phyloP scores from a whole-genome alignment of 2,888 invertebrate genomes.

The Pediacus dermestoides region DNA sequence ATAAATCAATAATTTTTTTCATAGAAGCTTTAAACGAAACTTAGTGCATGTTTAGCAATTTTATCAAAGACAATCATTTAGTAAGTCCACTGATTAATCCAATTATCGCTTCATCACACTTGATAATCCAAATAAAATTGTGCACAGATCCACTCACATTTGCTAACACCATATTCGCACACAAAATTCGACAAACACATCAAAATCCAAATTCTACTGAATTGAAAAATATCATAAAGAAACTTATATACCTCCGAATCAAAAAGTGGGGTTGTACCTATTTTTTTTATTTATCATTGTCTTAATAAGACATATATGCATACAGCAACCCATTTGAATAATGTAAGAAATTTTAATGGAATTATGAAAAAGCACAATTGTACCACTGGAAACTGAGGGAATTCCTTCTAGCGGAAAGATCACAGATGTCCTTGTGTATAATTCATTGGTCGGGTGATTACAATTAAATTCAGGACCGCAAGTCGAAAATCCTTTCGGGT shows the following conservation, averaged over 20 bases:
- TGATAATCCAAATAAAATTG: conserved; percentile 21
- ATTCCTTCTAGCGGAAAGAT: conserved; percentile 46
- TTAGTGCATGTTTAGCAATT: too few species aligned
- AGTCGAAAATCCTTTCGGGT: too few species aligned
- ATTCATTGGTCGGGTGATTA: conserved; percentile 41
- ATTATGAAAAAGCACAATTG: conserved; percentile 30
- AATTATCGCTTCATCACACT: too few species aligned
- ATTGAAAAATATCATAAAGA: conserved; percentile 29
- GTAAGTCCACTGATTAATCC: too few species aligned
- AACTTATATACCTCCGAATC: conserved; percentile 33
- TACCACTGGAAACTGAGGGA: conserved; percentile 36
- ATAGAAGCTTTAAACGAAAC: too few species aligned
- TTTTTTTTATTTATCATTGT: conserved; percentile 40
- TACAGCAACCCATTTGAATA: conserved; percentile 24
- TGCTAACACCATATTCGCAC: conserved; percentile 23
- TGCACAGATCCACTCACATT: conserved; percentile 28
- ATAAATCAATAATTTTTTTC: too few species aligned
- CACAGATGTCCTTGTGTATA: conserved; percentile 46
- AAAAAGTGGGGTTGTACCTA: conserved; percentile 33
- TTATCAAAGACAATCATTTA: too few species aligned
- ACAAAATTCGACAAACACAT: conserved; percentile 12
- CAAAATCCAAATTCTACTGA: conserved; percentile 24
- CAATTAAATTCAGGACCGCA: conserved; percentile 36
- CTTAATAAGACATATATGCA: conserved; percentile 36
- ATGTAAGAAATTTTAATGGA: conserved; percentile 19